A percentile compares a stretch with the other conserved stretches of the same genome.
These are phyloP conservation scores for Pogonophryne albipinna DNA, from an alignment of 2,797 vertebrate species.

Conservation along the genomic window DNA sequence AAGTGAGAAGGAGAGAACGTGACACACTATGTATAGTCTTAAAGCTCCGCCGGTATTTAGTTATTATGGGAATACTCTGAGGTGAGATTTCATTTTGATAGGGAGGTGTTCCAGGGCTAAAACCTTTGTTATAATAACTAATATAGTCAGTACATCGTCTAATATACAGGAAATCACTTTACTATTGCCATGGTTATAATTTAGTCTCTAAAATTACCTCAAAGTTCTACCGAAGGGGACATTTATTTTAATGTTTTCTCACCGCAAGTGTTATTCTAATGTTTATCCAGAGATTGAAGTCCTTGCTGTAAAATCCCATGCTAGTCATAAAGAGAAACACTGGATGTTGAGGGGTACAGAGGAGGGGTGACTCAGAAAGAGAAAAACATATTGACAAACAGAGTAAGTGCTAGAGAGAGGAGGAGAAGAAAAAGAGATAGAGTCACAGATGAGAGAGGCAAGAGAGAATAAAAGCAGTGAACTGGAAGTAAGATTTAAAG, in stretches of 20 bases:
- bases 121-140: not conserved
- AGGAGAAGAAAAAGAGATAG: not conserved
- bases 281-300: not conserved
- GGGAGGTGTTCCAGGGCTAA: constrained; percentile 11
- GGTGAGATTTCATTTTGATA: constrained; percentile 43
- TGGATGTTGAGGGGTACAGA: constrained; percentile 26
- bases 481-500: constrained; percentile 16
- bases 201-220: not conserved
- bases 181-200: not conserved
- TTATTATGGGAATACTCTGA: constrained; percentile 49
- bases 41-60: constrained; percentile 47
- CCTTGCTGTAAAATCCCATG: constrained; percentile 13
- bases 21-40: constrained; percentile 64
- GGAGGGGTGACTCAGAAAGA: not conserved
- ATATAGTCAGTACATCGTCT: not conserved
- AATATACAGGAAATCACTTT: not conserved
- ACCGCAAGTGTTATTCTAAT: not conserved
- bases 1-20: constrained; percentile 57
- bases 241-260: not conserved
- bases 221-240: not conserved
- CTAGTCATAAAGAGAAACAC: constrained; percentile 15
- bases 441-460: not conserved
- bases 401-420: not conserved
- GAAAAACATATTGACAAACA: constrained; percentile 2
- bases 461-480: constrained; percentile 3